phyloP scores from a whole-genome alignment of 2,888 invertebrate genomes.

The Rhaphigaster nebulosa region DNA sequence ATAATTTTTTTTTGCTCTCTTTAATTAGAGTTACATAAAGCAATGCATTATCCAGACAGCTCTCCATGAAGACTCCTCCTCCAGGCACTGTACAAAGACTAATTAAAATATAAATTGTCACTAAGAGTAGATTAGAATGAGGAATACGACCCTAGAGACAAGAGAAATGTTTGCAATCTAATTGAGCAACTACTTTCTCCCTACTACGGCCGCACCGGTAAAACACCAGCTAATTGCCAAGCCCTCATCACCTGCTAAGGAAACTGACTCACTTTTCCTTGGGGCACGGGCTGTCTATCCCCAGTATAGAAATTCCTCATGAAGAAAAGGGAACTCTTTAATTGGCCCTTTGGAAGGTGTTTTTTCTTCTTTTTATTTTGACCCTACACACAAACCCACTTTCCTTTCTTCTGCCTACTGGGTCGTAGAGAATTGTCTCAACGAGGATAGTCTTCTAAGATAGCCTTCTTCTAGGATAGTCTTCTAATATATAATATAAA shows the following conservation, averaged over 20 bases:
- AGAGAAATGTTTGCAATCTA: neutral
- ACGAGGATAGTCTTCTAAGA: neutral
- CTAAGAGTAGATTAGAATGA: neutral
- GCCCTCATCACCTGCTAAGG: neutral
- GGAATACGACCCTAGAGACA: neutral
- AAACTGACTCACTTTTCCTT: slow-evolving; percentile 42
- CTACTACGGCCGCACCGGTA: neutral
- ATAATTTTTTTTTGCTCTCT: neutral
- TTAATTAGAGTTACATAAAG: neutral
- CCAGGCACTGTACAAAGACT: neutral
- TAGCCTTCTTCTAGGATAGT: too few relatives aligned
- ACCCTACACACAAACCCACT: slow-evolving; percentile 36
- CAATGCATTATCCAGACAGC: neutral
- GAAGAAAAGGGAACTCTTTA: slow-evolving; percentile 52
- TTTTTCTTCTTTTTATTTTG: neutral
- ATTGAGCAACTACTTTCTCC: slow-evolving; percentile 17
- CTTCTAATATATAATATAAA: too few relatives aligned
- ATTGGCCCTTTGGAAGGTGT: neutral
- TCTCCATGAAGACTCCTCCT: neutral
- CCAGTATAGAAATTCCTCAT: neutral
- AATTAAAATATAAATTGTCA: slow-evolving; percentile 15
- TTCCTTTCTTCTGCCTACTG: neutral
- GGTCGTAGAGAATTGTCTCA: neutral
- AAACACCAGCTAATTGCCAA: slow-evolving; percentile 41
- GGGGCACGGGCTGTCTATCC: neutral